phyloP scores from a whole-genome alignment of 2,797 vertebrate species.

The Oryzias sinensis region DNA sequence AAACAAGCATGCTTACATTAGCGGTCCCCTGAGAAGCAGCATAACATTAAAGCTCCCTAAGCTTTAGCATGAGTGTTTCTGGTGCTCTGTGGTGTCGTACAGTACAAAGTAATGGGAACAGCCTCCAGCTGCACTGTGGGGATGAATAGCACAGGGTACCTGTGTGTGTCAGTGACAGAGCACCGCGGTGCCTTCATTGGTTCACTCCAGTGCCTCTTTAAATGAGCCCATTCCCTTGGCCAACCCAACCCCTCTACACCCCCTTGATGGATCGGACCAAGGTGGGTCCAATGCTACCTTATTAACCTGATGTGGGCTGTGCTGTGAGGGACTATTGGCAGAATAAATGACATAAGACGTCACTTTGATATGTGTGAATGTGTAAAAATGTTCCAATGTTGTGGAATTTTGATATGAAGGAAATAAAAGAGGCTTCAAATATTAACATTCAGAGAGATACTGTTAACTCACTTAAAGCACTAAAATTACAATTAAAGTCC shows the following conservation, averaged over 20 bases:
- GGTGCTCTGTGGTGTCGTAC: not conserved
- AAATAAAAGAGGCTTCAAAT: too few species aligned
- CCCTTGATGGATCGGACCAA: constrained; percentile 52
- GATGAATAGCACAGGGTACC: constrained; percentile 2
- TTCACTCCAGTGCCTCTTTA: constrained; percentile 64
- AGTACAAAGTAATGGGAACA: not conserved
- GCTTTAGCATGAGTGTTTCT: not conserved
- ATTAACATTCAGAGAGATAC: too few species aligned
- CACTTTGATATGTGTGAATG: too few species aligned
- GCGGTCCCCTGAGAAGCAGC: not conserved
- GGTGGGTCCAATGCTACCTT: constrained; percentile 31
- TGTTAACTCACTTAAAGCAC: too few species aligned
- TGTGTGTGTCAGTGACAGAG: constrained; percentile 59
- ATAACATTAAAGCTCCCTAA: not conserved
- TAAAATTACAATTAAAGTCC: too few species aligned
- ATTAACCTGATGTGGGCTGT: constrained; percentile 23
- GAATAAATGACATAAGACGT: too few species aligned
- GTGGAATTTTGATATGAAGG: too few species aligned
- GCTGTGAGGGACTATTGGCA: constrained; percentile 1
- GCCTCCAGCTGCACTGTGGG: constrained; percentile 14
- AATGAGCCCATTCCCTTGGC: constrained; percentile 48
- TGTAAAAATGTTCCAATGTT: too few species aligned
- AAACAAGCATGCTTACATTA: too few species aligned
- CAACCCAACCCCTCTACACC: constrained; percentile 9
- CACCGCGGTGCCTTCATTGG: constrained; percentile 33